These are phyloP conservation scores for Chlorodrepanis virens DNA, from an alignment of 2,113 vertebrate species.

Conservation along the genomic window DNA sequence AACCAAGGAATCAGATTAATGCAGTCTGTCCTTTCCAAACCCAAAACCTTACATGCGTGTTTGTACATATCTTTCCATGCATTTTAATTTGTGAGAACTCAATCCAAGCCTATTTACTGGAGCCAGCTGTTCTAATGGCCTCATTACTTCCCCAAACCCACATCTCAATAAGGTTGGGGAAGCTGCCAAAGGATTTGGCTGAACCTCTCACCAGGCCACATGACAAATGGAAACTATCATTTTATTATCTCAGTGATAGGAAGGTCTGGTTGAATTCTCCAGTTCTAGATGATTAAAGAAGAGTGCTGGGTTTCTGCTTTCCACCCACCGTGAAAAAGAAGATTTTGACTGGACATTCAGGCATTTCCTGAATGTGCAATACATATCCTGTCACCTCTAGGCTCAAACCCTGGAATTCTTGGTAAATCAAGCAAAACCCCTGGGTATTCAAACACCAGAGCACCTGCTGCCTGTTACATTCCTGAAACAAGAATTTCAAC, in stretches of 20 bases:
- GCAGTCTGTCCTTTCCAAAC: background rate
- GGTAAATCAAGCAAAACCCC: background rate
- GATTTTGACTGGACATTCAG: background rate
- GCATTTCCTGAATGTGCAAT: background rate
- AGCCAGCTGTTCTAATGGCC: constrained; percentile 38
- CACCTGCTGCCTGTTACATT: background rate
- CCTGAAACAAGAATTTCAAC: background rate
- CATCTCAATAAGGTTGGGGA: constrained; percentile 7
- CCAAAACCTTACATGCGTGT: background rate
- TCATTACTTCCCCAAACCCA: constrained; percentile 41
- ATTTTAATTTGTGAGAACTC: constrained; percentile 6
- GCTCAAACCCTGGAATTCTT: background rate
- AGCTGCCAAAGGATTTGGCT: constrained; percentile 59
- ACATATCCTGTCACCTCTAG: background rate
- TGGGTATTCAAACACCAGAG: background rate
- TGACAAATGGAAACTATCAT: constrained; percentile 31
- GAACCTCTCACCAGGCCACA: background rate
- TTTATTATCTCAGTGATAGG: background rate
- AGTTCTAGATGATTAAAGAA: background rate
- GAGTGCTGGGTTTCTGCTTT: background rate
- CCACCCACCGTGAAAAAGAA: background rate
- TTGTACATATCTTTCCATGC: constrained; percentile 5
- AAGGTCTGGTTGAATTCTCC: constrained; percentile 4
- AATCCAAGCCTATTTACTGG: constrained; percentile 6
- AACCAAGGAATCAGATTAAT: background rate